Conservation (phyloP, 2,113 vertebrate species). For the Hepsetus odoe region DNA sequence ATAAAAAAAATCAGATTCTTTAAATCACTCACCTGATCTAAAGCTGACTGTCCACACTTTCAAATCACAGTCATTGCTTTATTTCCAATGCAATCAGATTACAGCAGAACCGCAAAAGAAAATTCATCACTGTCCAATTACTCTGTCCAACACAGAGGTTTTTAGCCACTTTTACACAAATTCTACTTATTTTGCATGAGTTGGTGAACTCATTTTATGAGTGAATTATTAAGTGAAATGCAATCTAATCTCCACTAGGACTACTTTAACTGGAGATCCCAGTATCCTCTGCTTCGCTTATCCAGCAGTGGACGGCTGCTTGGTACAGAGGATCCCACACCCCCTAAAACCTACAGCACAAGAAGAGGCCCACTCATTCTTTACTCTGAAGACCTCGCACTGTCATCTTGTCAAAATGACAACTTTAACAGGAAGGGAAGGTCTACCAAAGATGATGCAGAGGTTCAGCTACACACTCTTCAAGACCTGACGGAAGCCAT, state of each 20-base stretch:
- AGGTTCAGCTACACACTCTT: slow-evolving; percentile 65
- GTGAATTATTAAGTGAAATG: neutral
- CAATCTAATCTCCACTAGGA: slow-evolving; percentile 64
- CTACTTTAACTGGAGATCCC: slow-evolving; percentile 82
- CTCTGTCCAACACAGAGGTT: too few species aligned
- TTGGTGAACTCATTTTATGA: neutral
- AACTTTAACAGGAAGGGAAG: slow-evolving; percentile 52
- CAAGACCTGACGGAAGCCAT: slow-evolving; percentile 73
- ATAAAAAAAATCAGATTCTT: too few species aligned
- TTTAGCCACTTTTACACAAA: too few species aligned
- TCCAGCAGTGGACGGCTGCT: slow-evolving; percentile 61
- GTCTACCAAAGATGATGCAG: slow-evolving; percentile 53
- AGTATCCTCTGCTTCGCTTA: slow-evolving; percentile 62
- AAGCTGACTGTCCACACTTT: neutral
- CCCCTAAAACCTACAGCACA: slow-evolving; percentile 83
- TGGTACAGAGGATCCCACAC: slow-evolving; percentile 54
- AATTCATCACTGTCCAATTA: neutral
- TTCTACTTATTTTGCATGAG: neutral
- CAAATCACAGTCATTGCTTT: neutral
- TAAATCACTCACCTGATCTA: neutral
- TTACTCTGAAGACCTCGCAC: slow-evolving; percentile 78
- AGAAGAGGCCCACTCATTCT: slow-evolving; percentile 75
- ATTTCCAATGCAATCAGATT: neutral
- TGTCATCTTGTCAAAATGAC: slow-evolving; percentile 52
- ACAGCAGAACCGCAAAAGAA: neutral